A percentile compares a stretch with the other conserved stretches of the same genome.
These are phyloP conservation scores for Plectus sambesii DNA, from an alignment of 1,140 invertebrate species.

Conservation along the genomic window DNA sequence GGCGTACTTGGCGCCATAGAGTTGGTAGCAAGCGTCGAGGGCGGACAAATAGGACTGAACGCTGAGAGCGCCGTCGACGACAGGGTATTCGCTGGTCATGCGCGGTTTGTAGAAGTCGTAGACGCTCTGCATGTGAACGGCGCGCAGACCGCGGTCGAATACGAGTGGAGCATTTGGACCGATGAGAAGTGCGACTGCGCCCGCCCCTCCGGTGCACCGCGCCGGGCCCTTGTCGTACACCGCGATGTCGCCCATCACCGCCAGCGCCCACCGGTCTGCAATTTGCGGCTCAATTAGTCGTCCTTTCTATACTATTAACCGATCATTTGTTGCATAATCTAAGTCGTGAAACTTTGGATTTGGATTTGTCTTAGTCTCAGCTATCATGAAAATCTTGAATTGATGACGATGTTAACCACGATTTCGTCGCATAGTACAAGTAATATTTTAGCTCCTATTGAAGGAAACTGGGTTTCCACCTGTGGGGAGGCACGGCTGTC, in stretches of 20 bases:
- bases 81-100: conserved; percentile 79
- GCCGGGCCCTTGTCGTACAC: conserved; percentile 83
- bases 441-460: no score
- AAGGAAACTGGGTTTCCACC: no score
- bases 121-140: conserved; percentile 78
- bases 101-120: conserved; percentile 97
- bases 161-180: conserved; percentile 75
- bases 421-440: no score
- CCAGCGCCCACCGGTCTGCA: conserved; percentile 70
- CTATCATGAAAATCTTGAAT: no score
- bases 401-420: no score
- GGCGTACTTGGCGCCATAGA: no score
- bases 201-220: conserved; percentile 89
- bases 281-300: no score
- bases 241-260: conserved; percentile 86
- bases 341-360: no score
- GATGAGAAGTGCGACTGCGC: conserved; percentile 87
- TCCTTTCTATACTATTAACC: no score
- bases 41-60: conserved; percentile 86
- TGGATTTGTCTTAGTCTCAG: no score
- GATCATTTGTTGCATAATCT: no score
- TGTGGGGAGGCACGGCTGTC: no score
- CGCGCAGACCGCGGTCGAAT: conserved; percentile 37
- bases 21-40: conserved; percentile 79
- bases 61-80: conserved; percentile 85